Evolutionary conservation across 2,888 invertebrate species (phyloP).

Genomic region (Latrodectus hesperus): DNA sequence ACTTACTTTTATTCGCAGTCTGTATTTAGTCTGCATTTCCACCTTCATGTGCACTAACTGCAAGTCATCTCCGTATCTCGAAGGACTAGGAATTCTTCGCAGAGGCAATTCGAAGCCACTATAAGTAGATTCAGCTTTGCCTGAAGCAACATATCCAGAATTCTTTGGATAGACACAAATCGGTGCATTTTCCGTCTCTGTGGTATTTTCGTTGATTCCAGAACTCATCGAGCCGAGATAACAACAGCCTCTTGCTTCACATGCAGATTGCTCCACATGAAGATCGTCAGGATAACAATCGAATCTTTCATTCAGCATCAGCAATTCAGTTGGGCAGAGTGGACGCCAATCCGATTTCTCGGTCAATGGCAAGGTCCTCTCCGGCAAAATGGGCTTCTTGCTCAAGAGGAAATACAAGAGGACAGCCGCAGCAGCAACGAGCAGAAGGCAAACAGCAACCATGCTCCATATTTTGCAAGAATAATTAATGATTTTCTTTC

Average conservation of each 20-base stretch:
- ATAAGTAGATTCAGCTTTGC: constrained; percentile 37
- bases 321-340: constrained; percentile 25
- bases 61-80: constrained; percentile 68
- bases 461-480: constrained; percentile 61
- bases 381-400: constrained; percentile 15
- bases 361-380: constrained; percentile 17
- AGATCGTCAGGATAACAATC: constrained; percentile 68
- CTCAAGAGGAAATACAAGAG: constrained; percentile 57
- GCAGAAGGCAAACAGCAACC: constrained; percentile 40
- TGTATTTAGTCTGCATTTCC: constrained; percentile 68
- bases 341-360: constrained; percentile 46
- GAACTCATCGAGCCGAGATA: constrained; percentile 10
- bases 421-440: constrained; percentile 40
- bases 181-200: constrained; percentile 4
- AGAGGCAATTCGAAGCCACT: constrained; percentile 67
- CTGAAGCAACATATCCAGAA: constrained; percentile 63
- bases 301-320: constrained; percentile 32
- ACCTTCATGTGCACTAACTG: constrained; percentile 54
- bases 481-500: constrained; percentile 42
- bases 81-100: constrained; percentile 57
- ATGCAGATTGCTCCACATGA: constrained; percentile 30
- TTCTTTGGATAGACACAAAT: constrained; percentile 66
- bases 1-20: constrained; percentile 68
- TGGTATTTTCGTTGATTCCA: background rate
- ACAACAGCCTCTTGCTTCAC: constrained; percentile 68